A percentile compares a stretch with the other conserved stretches of the same genome.
Evolutionary conservation across 2,888 invertebrate genomes (phyloP).

Genomic region (Temnothorax ravouxi): DNA sequence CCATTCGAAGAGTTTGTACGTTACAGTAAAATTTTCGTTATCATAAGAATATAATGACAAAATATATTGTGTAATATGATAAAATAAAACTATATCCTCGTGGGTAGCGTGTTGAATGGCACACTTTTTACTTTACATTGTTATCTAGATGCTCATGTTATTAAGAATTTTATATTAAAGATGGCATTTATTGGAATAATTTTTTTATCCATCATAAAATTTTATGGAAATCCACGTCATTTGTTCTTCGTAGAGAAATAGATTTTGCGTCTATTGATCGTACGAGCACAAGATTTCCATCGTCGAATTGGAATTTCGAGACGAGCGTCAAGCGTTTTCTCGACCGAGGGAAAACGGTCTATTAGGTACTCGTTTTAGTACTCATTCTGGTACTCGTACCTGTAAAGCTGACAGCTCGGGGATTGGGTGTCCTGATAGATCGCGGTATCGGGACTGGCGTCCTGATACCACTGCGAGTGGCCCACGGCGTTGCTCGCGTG

Average conservation of each 20-base stretch:
- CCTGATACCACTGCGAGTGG: constrained; percentile 85
- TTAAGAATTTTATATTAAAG: background rate
- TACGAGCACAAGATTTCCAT: background rate
- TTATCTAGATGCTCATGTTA: background rate
- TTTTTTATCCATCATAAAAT: background rate
- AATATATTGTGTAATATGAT: background rate
- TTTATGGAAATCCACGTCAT: background rate
- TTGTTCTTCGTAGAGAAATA: background rate
- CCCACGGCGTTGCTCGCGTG: constrained; percentile 78
- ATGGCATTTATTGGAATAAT: background rate
- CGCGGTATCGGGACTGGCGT: constrained; percentile 84
- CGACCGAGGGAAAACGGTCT: background rate
- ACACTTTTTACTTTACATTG: background rate
- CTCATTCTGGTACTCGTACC: constrained; percentile 72
- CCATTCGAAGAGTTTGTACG: background rate
- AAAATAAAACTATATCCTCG: background rate
- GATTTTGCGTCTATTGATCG: background rate
- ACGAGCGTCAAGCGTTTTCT: background rate
- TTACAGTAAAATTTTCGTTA: background rate
- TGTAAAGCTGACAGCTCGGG: constrained; percentile 84
- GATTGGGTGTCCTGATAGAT: constrained; percentile 85
- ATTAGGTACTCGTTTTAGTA: background rate
- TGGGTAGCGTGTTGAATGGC: background rate
- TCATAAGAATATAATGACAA: background rate
- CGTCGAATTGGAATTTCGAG: background rate